Evolutionary conservation across 1,140 invertebrate genomes (phyloP).

Genomic region (Trichonephila inaurata): DNA sequence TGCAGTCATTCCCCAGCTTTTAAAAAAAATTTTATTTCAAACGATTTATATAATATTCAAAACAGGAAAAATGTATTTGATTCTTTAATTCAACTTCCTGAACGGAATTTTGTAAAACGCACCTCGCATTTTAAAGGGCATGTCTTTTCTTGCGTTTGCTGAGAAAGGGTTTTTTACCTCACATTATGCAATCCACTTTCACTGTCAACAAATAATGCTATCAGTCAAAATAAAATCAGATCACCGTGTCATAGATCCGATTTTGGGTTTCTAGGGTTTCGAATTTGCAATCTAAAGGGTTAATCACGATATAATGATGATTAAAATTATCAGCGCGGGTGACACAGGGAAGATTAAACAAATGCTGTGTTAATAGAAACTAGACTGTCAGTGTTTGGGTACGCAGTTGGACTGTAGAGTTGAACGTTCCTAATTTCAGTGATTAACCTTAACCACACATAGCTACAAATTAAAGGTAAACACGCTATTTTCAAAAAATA

Average conservation of each 20-base stretch:
- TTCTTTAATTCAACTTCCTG: too few species aligned
- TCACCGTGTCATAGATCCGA: background rate
- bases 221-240: background rate
- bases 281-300: slow-evolving; percentile 29
- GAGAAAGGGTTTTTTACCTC: background rate
- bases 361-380: background rate
- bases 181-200: background rate
- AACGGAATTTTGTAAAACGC: background rate
- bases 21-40: too few species aligned
- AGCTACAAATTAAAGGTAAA: background rate
- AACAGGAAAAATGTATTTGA: too few species aligned
- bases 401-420: background rate
- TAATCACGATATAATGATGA: slow-evolving; percentile 9
- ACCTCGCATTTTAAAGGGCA: too few species aligned
- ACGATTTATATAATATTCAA: too few species aligned
- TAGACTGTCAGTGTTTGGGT: background rate
- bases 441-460: background rate
- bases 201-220: background rate
- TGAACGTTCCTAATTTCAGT: background rate
- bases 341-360: slow-evolving; percentile 11
- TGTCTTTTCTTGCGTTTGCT: too few species aligned
- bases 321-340: slow-evolving; percentile 20
- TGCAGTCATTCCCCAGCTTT: too few species aligned
- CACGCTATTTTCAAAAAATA: background rate
- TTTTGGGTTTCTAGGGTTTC: slow-evolving; percentile 1